A percentile compares a stretch with the other conserved stretches of the same genome.
Conservation (phyloP, 2,113 vertebrate genomes). For the Daubentonia madagascariensis region DNA sequence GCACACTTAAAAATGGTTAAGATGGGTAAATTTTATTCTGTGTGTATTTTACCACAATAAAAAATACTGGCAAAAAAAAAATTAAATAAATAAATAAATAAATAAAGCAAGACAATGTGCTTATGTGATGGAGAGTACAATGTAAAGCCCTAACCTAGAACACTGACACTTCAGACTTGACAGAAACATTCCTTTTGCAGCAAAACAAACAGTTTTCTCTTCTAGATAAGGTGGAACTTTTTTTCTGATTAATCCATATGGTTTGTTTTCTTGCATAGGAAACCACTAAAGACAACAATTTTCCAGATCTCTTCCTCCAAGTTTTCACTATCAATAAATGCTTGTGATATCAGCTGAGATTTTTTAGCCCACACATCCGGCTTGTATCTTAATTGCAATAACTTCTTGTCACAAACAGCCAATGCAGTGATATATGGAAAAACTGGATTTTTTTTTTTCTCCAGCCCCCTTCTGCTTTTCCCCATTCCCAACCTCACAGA, state of each 20-base stretch:
- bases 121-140: constrained; percentile 27
- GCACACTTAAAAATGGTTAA: too few species aligned
- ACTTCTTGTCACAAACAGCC: constrained; percentile 83
- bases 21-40: too few species aligned
- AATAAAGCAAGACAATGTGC: constrained; percentile 27
- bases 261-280: constrained; percentile 77
- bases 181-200: constrained; percentile 77
- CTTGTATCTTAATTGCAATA: constrained; percentile 86
- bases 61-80: too few species aligned
- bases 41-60: too few species aligned
- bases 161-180: constrained; percentile 74
- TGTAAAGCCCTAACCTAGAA: constrained; percentile 57
- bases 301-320: constrained; percentile 81
- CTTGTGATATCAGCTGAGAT: constrained; percentile 82
- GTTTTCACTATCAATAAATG: constrained; percentile 86
- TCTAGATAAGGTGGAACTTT: constrained; percentile 78
- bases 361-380: constrained; percentile 85
- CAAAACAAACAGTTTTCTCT: constrained; percentile 83
- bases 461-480: constrained; percentile 26
- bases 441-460: constrained; percentile 70
- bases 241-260: constrained; percentile 82
- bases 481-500: constrained; percentile 77
- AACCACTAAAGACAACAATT: constrained; percentile 81
- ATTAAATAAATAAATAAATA: too few species aligned
- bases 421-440: constrained; percentile 79